Evolutionary conservation across 2,888 invertebrate genomes (phyloP).

Genomic region (Scaptomyza caliginosa): DNA sequence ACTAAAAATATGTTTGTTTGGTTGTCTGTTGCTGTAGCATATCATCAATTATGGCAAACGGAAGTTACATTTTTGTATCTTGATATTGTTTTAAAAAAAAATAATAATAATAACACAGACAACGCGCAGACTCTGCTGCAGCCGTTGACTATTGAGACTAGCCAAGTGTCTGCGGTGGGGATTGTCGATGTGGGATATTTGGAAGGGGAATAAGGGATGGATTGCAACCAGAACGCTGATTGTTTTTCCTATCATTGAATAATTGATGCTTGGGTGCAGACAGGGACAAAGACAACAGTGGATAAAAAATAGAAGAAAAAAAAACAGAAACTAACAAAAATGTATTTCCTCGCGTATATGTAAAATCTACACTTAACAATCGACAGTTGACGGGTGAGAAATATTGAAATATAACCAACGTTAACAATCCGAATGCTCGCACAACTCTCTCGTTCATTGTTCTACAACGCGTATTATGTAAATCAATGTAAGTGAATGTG

Average conservation of each 20-base stretch:
- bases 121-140: slow-evolving; percentile 11
- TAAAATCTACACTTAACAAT: slow-evolving; percentile 8
- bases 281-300: slow-evolving; percentile 25
- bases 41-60: slow-evolving; percentile 77
- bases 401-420: slow-evolving; percentile 38
- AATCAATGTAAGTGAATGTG: slow-evolving; percentile 63
- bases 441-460: slow-evolving; percentile 2
- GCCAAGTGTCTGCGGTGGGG: slow-evolving; percentile 15
- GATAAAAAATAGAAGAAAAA: background rate
- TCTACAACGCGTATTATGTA: slow-evolving; percentile 61
- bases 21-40: slow-evolving; percentile 33
- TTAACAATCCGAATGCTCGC: slow-evolving; percentile 15
- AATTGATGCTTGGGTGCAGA: slow-evolving; percentile 59
- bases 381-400: slow-evolving; percentile 7
- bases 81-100: slow-evolving; percentile 59
- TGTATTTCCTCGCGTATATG: slow-evolving; percentile 4
- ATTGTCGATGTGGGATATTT: background rate
- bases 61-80: slow-evolving; percentile 65
- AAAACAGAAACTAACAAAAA: background rate
- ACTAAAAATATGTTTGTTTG: background rate
- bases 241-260: slow-evolving; percentile 55
- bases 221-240: slow-evolving; percentile 35
- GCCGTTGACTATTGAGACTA: slow-evolving; percentile 41
- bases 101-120: slow-evolving; percentile 7
- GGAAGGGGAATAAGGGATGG: background rate